phyloP scores from a whole-genome alignment of 2,797 vertebrate species.

The Sebastes aleutianus region DNA sequence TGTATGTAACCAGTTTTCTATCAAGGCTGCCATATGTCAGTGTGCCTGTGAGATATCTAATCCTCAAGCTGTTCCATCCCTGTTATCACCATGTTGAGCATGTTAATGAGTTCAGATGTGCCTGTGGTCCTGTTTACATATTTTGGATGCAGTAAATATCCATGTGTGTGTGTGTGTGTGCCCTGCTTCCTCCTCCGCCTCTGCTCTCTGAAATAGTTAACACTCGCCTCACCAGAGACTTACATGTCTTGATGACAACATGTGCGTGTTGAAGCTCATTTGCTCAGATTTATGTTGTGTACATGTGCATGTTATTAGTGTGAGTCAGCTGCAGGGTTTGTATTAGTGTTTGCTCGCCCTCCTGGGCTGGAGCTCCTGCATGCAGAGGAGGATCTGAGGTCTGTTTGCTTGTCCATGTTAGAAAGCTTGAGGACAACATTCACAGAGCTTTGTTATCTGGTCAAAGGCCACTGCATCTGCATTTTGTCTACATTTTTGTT shows the following conservation, averaged over 20 bases:
- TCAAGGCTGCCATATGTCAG: conserved; percentile 13
- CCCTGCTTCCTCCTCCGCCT: background rate
- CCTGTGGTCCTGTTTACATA: conserved; percentile 26
- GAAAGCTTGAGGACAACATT: background rate
- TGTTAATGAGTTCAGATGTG: conserved; percentile 15
- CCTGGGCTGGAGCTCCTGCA: background rate
- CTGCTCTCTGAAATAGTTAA: conserved; percentile 6
- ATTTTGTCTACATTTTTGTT: background rate
- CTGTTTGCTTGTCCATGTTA: background rate
- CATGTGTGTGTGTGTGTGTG: background rate
- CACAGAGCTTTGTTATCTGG: background rate
- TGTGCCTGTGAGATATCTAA: background rate
- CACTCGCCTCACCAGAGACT: background rate
- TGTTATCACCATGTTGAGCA: background rate
- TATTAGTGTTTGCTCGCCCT: conserved; percentile 14
- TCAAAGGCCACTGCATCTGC: background rate
- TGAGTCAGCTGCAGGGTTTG: conserved; percentile 53
- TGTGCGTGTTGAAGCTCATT: conserved; percentile 13
- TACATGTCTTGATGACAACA: background rate
- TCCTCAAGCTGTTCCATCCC: background rate
- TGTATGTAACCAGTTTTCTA: background rate
- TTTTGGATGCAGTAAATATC: conserved; percentile 18
- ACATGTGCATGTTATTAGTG: conserved; percentile 56
- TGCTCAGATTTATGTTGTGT: conserved; percentile 16
- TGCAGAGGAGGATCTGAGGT: background rate